These are phyloP conservation scores for Lutjanus argentimaculatus DNA, from an alignment of 2,797 vertebrate species.

Conservation along the genomic window DNA sequence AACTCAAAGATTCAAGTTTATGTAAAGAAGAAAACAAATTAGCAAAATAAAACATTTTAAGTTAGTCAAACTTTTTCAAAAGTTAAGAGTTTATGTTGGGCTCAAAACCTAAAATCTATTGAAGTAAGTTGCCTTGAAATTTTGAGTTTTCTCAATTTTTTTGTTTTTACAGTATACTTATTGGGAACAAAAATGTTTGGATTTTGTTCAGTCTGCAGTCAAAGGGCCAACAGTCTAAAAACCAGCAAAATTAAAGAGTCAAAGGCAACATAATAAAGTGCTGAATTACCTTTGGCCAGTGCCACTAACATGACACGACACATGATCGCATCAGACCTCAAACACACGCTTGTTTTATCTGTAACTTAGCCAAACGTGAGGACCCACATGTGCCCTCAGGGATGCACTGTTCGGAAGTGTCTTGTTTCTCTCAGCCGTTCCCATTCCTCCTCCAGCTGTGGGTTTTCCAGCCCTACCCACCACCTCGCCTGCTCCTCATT, in stretches of 20 bases:
- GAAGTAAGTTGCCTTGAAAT: no score
- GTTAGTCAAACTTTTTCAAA: no score
- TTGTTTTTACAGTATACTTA: not conserved
- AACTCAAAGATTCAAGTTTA: no score
- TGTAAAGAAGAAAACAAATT: no score
- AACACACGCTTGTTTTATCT: slow-evolving; percentile 45
- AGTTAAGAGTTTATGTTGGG: no score
- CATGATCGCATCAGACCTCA: slow-evolving; percentile 25
- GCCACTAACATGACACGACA: slow-evolving; percentile 36
- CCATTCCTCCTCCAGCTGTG: slow-evolving; percentile 80
- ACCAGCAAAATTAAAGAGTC: slow-evolving; percentile 9
- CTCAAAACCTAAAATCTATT: no score
- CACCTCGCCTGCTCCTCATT: slow-evolving; percentile 81
- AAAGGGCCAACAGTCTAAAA: slow-evolving; percentile 6
- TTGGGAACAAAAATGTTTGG: slow-evolving; percentile 8
- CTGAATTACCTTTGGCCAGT: slow-evolving; percentile 19
- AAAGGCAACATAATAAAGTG: slow-evolving; percentile 20
- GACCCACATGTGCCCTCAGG: slow-evolving; percentile 43
- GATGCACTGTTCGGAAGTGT: slow-evolving; percentile 72
- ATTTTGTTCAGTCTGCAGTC: slow-evolving; percentile 16
- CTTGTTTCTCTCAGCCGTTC: slow-evolving; percentile 75
- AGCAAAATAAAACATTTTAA: no score
- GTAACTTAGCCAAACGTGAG: slow-evolving; percentile 45
- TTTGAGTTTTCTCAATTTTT: no score
- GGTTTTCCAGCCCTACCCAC: slow-evolving; percentile 68